Base-by-base conservation (phyloP, 2,113 vertebrate genomes). In the Eulemur macaco region DNA sequence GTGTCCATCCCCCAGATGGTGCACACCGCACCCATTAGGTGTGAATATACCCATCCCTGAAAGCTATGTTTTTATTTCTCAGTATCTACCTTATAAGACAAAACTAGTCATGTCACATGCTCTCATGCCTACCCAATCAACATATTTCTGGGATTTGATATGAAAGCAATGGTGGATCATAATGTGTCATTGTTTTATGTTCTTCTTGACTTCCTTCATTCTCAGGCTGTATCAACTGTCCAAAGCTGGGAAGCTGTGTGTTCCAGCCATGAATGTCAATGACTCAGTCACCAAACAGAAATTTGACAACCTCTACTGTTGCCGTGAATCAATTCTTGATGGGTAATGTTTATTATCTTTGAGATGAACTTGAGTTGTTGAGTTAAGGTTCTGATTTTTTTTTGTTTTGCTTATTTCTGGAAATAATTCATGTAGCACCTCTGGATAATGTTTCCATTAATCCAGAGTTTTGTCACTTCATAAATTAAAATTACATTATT, bases 251-350 rank as follows among this genome's bases (percentile, higher is more conserved):
- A 99, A 99, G 96, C 98, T 99, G 45, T 99, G 99, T 42, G 99
- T 99, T 56, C 99, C 99, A 8, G 99, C 99, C 94, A 99, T 99
- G 99, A 99, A 99, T 12, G 99, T 99, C 98, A 99, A 99, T 29
- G 99, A 99, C 98, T 99, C 99, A 0, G 99, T 99, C 94, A 99
- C 99, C 64, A 99, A 99, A 95, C 99, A 99, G 98, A 99, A 99
- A 97, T 99, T 99, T 93, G 99, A 99, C 98, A 99, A 99, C 98
- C 99, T 99, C 6, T 99, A 99, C 98, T 99, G 99, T 98, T 99
- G 99, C 98, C 97, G 99, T 56, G 99, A 99, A 97, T 99, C 99
- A 88, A 99, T 99, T 98, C 98, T 99, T 93, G 99, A 99, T 0
- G 99, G 99, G 99, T 99, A 98, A 97, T 0, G 98, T 89, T 56